Evolutionary conservation across 2,888 invertebrate species (phyloP).

Genomic region (Glyphotaelius pellucidus): DNA sequence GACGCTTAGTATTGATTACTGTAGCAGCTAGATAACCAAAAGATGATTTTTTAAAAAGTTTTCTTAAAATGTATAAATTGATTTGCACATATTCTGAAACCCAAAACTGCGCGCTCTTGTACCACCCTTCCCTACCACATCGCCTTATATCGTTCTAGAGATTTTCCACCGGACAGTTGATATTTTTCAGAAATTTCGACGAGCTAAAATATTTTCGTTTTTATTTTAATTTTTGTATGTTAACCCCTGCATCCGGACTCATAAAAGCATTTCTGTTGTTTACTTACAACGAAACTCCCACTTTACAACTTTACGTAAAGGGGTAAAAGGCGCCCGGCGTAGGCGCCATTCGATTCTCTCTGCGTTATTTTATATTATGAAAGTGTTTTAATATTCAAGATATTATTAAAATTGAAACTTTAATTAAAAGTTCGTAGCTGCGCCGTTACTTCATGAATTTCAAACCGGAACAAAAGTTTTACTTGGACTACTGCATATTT

Average conservation of each 20-base stretch:
- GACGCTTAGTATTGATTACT: not conserved
- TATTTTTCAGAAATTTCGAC: no score
- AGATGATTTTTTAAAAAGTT: not conserved
- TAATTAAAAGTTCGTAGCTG: constrained; percentile 63
- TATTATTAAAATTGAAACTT: constrained; percentile 65
- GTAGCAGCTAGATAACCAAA: not conserved
- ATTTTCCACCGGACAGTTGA: no score
- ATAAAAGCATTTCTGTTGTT: constrained; percentile 64
- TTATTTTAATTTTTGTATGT: not conserved
- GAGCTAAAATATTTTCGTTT: no score
- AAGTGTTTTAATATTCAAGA: constrained; percentile 63
- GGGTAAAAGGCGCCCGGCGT: constrained; percentile 39
- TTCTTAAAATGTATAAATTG: not conserved
- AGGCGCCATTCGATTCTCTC: not conserved
- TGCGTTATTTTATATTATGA: not conserved
- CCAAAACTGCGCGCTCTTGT: constrained; percentile 7
- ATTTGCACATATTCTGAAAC: constrained; percentile 13
- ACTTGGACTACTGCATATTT: not conserved
- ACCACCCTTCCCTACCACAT: not conserved
- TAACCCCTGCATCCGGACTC: constrained; percentile 28
- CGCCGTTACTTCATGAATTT: not conserved
- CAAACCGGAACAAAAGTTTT: not conserved
- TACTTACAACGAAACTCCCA: constrained; percentile 58
- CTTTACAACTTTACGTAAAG: constrained; percentile 58
- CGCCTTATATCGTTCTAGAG: no score